phyloP scores from a whole-genome alignment of 2,113 vertebrate species.

The Chlamydotis undulata region DNA sequence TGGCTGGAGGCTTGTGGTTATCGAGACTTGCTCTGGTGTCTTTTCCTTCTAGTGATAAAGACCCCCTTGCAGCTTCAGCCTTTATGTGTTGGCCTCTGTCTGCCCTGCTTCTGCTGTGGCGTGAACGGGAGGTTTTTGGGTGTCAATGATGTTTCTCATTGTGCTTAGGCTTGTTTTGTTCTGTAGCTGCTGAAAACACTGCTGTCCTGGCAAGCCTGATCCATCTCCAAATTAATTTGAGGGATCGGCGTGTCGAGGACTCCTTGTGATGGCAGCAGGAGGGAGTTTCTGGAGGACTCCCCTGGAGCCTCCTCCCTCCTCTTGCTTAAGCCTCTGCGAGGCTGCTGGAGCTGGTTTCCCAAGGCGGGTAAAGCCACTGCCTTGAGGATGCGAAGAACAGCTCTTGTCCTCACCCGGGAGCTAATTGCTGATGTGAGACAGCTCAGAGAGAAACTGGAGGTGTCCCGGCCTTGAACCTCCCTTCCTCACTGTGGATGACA shows the following conservation, averaged over 20 bases:
- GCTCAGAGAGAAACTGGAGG: not conserved
- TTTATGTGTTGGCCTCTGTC: accelerated
- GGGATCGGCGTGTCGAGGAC: not conserved
- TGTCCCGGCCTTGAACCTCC: not conserved
- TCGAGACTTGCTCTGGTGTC: not conserved
- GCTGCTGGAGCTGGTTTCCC: not conserved
- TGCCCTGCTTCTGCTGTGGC: accelerated
- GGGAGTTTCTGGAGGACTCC: not conserved
- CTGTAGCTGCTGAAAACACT: not conserved
- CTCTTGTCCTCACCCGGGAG: not conserved
- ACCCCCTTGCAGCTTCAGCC: not conserved
- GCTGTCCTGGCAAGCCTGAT: not conserved
- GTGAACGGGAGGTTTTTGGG: not conserved
- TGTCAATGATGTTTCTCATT: not conserved
- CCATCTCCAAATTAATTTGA: accelerated
- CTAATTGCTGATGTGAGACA: not conserved
- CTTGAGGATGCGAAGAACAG: not conserved
- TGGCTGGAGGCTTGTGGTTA: not conserved
- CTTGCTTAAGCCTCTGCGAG: not conserved
- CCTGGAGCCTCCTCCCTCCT: not conserved
- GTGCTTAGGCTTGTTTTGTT: not conserved
- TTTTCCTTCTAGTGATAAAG: not conserved
- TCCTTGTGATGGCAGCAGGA: not conserved
- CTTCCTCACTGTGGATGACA: not conserved
- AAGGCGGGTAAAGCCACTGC: not conserved